Base-by-base conservation (phyloP, 2,797 vertebrate species). In the Enteromius fasciolatus region DNA sequence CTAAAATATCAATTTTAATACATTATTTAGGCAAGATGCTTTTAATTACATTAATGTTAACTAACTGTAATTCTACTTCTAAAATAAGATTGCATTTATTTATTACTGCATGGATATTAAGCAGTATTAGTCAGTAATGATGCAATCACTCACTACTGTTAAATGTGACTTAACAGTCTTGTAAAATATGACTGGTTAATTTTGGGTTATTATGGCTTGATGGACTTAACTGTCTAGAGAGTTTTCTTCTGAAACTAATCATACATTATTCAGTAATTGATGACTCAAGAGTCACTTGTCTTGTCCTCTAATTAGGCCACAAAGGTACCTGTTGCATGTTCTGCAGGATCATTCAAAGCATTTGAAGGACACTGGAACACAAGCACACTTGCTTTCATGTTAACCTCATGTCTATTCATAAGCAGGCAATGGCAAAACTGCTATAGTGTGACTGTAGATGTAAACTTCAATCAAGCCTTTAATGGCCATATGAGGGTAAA, bases 341-440 rank as follows among this genome's bases (percentile, higher is more conserved):
- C 81, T 69, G 52, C 39, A 59, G 54, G 25, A 72, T 72, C 66
- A 73, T 82, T 57, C 48, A 57, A 80, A 73, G 68, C 31, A 17
- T 70, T 33, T 87, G 66, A 80, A 82, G 81, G 20, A 57, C 85
- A 72, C 81, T 77, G 59, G 57, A 44, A 39, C 70, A 80, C 10
- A 36, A 82, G 76, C 10, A 54, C 80, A 18, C 76, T 83, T 33
- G 75, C 87, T 83, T 88, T 88, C 41, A 87, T 87, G 78, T 86
- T 39, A 15, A 67, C 5, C 33, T 48, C 12, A 83, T 78, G 39
- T 18, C 25, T 83, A 83, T 86, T 86, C 64, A 82, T 76, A 72
- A 85, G 83, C 61, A 52, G 14, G 15, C 46, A 72, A 61, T 57
- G 73, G 46, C 44, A 67, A 57, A 82, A 67, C 73, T 31, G 23